Conservation (phyloP, 2,888 invertebrate species). For the Caenorhabditis drosophilae region DNA sequence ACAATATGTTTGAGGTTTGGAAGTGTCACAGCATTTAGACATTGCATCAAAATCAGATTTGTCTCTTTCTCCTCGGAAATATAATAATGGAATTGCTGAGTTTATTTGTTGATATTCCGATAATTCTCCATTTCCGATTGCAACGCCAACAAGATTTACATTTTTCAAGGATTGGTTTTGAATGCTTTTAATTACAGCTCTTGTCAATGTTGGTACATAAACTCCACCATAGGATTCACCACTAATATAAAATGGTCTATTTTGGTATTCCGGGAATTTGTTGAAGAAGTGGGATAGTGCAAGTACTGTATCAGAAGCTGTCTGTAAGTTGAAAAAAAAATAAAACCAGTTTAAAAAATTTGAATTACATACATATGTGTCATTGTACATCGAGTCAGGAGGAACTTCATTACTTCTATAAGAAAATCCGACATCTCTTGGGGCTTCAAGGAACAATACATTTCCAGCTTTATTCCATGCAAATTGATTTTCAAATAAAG, state of each 20-base stretch:
- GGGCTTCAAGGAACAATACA: slow-evolving; percentile 73
- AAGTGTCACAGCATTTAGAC: slow-evolving; percentile 40
- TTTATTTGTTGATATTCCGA: slow-evolving; percentile 57
- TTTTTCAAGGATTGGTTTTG: slow-evolving; percentile 27
- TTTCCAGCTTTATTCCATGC: slow-evolving; percentile 71
- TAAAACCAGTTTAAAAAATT: neutral
- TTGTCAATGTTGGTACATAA: slow-evolving; percentile 70
- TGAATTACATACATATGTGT: slow-evolving; percentile 39
- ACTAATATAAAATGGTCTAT: slow-evolving; percentile 71
- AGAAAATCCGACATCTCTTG: slow-evolving; percentile 73
- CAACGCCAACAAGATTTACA: slow-evolving; percentile 60
- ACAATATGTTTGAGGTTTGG: slow-evolving; percentile 46
- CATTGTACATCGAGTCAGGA: slow-evolving; percentile 48
- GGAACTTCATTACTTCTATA: slow-evolving; percentile 67
- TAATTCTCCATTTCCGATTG: slow-evolving; percentile 66
- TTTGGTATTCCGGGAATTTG: slow-evolving; percentile 71
- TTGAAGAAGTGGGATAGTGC: slow-evolving; percentile 71
- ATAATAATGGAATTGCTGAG: slow-evolving; percentile 55
- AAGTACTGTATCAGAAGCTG: slow-evolving; percentile 71
- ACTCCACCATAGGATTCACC: slow-evolving; percentile 69
- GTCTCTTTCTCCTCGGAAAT: slow-evolving; percentile 54
- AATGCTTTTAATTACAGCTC: slow-evolving; percentile 39
- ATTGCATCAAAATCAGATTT: slow-evolving; percentile 55
- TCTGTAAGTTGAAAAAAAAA: slow-evolving; percentile 58
- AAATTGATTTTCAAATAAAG: slow-evolving; percentile 60